These are phyloP conservation scores for Hedya salicella DNA, from an alignment of 2,888 invertebrate genomes.

Conservation along the genomic window DNA sequence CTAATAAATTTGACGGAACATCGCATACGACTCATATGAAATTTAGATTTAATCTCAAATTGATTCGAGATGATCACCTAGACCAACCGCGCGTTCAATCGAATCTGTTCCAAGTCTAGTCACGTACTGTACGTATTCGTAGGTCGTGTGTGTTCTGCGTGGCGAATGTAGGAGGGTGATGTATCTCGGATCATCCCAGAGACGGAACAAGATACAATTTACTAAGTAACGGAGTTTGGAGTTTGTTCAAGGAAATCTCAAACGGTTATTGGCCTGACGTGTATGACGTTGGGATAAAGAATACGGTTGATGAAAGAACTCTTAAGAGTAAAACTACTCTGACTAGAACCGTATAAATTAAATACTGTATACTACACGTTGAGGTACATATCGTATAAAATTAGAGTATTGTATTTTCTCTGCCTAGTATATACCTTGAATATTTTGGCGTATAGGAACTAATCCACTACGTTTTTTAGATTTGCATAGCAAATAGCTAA, in stretches of 20 bases:
- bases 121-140: constrained; percentile 59
- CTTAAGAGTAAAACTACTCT: too few species aligned
- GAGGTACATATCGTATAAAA: too few species aligned
- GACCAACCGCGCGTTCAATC: constrained; percentile 63
- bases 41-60: constrained; percentile 76
- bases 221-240: constrained; percentile 26
- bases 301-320: too few species aligned
- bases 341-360: too few species aligned
- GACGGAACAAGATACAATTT: constrained; percentile 37
- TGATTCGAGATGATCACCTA: constrained; percentile 68
- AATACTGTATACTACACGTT: too few species aligned
- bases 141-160: constrained; percentile 41
- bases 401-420: too few species aligned
- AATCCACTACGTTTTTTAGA: too few species aligned
- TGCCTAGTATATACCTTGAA: too few species aligned
- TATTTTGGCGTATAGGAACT: too few species aligned
- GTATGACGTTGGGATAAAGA: too few species aligned
- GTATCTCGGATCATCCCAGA: constrained; percentile 31
- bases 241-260: not conserved
- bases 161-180: not conserved
- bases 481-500: too few species aligned
- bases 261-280: too few species aligned
- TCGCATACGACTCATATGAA: constrained; percentile 58
- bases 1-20: constrained; percentile 35
- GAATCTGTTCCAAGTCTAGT: constrained; percentile 65